Evolutionary conservation across 2,888 invertebrate species (phyloP).

Genomic region (Andricus quercusramuli): DNA sequence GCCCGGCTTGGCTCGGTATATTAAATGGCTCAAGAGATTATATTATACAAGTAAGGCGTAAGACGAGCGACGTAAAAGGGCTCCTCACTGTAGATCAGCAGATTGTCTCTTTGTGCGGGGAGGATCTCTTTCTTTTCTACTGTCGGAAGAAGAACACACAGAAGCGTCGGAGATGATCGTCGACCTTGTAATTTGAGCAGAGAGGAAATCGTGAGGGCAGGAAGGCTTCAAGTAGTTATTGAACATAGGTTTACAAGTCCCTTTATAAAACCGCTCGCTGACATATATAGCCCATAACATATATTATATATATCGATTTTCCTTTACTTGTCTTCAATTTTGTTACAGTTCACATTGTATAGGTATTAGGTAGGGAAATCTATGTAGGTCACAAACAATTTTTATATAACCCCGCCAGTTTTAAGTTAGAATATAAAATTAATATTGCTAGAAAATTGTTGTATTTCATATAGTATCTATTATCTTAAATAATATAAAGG

Average conservation of each 20-base stretch:
- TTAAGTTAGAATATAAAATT: too few species aligned
- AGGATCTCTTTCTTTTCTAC: constrained; percentile 30
- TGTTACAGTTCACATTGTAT: too few species aligned
- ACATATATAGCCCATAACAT: neutral
- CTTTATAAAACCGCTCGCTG: neutral
- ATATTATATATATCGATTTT: neutral
- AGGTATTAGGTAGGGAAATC: too few species aligned
- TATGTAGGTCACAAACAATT: too few species aligned
- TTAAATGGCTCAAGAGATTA: constrained; percentile 18
- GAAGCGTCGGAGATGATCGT: constrained; percentile 39
- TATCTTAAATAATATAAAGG: too few species aligned
- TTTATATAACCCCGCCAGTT: too few species aligned
- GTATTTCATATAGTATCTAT: too few species aligned
- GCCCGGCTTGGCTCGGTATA: neutral
- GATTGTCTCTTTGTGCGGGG: constrained; percentile 40
- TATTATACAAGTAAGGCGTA: constrained; percentile 39
- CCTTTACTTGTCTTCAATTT: too few species aligned
- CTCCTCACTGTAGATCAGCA: constrained; percentile 9
- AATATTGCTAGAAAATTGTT: too few species aligned
- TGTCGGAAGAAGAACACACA: neutral
- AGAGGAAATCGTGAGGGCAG: constrained; percentile 48
- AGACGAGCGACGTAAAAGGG: constrained; percentile 17
- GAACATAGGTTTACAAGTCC: constrained; percentile 9
- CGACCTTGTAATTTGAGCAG: constrained; percentile 55
- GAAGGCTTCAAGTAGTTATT: constrained; percentile 47